These are phyloP conservation scores for Pachyseris speciosa DNA, from an alignment of 64 coral and sea anemone species.

Conservation along the genomic window DNA sequence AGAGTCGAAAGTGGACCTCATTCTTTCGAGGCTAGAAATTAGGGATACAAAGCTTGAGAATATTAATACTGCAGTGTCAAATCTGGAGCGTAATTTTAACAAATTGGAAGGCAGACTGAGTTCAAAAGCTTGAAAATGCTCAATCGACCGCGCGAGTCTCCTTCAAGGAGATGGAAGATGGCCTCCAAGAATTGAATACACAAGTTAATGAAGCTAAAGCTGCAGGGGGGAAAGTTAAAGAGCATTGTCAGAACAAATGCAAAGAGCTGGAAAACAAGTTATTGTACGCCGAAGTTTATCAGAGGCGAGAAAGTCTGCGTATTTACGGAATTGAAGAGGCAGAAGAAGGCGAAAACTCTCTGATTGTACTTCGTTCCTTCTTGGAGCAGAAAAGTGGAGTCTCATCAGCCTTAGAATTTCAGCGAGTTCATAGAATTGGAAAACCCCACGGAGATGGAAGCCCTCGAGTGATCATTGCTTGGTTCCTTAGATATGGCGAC, in stretches of 20 bases:
- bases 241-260: not conserved
- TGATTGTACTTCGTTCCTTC: not conserved
- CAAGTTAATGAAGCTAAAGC: not conserved
- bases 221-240: not conserved
- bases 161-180: not conserved
- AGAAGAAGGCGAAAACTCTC: not conserved
- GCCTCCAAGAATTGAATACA: not conserved
- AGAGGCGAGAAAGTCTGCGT: not conserved
- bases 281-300: not conserved
- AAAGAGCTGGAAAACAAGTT: not conserved
- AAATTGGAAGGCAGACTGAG: not conserved
- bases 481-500: slow-evolving; percentile 46
- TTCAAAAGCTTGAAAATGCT: not conserved
- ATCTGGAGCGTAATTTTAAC: not conserved
- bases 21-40: not conserved
- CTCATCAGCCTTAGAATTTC: not conserved
- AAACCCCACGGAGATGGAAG: not conserved
- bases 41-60: not conserved
- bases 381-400: not conserved
- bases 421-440: not conserved
- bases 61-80: not conserved
- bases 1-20: not conserved
- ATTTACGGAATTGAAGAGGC: not conserved
- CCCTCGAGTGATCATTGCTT: slow-evolving; percentile 17
- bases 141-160: not conserved